Evolutionary conservation across 2,797 vertebrate species (phyloP).

Genomic region (Phyllotis vaccarum): DNA sequence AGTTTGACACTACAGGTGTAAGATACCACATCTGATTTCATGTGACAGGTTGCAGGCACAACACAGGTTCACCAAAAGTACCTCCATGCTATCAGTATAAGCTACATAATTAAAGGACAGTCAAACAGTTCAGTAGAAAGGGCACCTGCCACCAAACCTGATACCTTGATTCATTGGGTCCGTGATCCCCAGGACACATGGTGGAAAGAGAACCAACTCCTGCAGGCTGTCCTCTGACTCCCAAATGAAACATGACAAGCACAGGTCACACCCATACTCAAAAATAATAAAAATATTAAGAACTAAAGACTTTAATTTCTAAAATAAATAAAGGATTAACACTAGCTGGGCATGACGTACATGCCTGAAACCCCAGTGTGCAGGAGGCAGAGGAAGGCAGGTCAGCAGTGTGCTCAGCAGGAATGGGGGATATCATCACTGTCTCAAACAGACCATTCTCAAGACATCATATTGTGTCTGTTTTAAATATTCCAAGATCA

Average conservation of each 20-base stretch:
- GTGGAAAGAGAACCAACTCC: background rate
- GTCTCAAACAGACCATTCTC: background rate
- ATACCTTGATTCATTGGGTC: background rate
- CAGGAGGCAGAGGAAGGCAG: background rate
- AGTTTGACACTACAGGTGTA: background rate
- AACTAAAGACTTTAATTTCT: background rate
- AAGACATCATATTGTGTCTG: background rate
- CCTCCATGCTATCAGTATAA: background rate
- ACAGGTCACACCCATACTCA: background rate
- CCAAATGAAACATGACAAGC: background rate
- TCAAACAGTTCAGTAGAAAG: too few relatives aligned
- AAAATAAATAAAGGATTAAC: background rate
- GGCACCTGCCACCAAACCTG: background rate
- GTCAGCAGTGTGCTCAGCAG: background rate
- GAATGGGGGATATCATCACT: background rate
- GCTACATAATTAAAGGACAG: background rate
- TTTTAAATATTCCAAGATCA: background rate
- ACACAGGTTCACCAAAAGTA: background rate
- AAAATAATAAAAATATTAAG: background rate
- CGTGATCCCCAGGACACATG: background rate
- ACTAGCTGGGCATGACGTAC: background rate
- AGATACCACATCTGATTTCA: background rate
- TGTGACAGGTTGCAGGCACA: background rate
- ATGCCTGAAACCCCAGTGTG: background rate
- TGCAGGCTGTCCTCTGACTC: background rate